Percentiles rank a stretch among this genome's conserved stretches.
Conservation (phyloP, 1,140 invertebrate genomes). For the Drosophila pseudoananassae region DNA sequence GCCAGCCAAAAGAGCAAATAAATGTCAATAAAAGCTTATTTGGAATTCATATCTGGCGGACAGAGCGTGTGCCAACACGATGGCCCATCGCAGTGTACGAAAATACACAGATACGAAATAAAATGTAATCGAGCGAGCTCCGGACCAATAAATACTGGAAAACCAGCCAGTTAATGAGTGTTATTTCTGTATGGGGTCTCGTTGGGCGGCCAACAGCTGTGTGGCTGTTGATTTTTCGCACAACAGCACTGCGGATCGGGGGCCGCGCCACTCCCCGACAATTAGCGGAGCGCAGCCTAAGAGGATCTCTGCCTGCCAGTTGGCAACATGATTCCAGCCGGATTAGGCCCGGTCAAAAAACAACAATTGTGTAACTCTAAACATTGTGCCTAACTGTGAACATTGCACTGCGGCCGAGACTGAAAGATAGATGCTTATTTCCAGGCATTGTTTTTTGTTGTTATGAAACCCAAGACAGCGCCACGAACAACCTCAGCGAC, state of each 20-base stretch:
- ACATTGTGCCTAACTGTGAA: constrained; percentile 31
- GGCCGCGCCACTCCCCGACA: constrained; percentile 45
- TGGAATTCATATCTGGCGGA: constrained; percentile 36
- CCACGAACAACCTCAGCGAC: constrained; percentile 19
- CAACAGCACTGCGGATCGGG: constrained; percentile 42
- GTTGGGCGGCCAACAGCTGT: constrained; percentile 49
- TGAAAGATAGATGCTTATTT: constrained; percentile 68
- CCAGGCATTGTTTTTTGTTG: constrained; percentile 75
- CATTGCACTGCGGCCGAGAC: constrained; percentile 13
- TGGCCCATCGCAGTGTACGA: constrained; percentile 8
- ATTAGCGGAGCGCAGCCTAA: constrained; percentile 41
- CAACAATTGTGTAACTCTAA: constrained; percentile 51
- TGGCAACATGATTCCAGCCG: constrained; percentile 48
- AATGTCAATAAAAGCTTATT: constrained; percentile 41
- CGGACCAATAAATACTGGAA: constrained; percentile 4
- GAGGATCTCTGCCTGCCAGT: constrained; percentile 20
- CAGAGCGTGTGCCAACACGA: constrained; percentile 21
- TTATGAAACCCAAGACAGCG: constrained; percentile 73
- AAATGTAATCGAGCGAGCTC: constrained; percentile 21
- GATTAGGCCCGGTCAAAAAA: constrained; percentile 18
- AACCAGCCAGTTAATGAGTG: constrained; percentile 40
- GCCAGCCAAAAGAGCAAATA: constrained; percentile 29
- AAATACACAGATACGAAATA: constrained; percentile 4
- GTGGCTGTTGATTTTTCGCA: constrained; percentile 60
- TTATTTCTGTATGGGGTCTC: constrained; percentile 37